Base-by-base conservation (phyloP, 2,888 invertebrate genomes). In the Ophion costatus region DNA sequence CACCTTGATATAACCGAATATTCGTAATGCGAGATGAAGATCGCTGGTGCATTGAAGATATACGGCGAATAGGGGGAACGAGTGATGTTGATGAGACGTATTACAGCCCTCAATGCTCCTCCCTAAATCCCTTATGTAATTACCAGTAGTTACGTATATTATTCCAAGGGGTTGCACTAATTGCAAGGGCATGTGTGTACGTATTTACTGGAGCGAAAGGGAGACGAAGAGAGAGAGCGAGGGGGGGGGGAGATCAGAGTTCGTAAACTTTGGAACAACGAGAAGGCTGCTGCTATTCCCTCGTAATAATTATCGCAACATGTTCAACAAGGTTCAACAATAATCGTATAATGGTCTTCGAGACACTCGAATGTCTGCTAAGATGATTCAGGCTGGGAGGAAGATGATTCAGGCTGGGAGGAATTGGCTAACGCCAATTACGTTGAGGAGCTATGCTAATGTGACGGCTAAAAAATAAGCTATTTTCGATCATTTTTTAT, bases 291-390 rank as follows among this genome's bases (percentile, higher is more conserved):
- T 73, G 70, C 71, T 76, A 80, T 70, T 76, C 71, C 56, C 71
- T 66, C 29, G 45, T 56, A 64, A 73, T 67, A 66, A 71, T 76
- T 73, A 67, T 67, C 66, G 56, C 56, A 61, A 59, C 80, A 71
- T 45, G 56, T 59, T 61, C 38, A 29, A 42, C 38, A 29, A 42
- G 51, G 45, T 67, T 77, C 51, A 73, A 29, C 73, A 63, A 42
- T 67, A 56, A 76, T 51, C 38, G 29, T 71, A 57, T 14, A 63
- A 22, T 63, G 64, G 73, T n/a, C 71, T 71, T 20, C 59, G 14
- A 66, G 61, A 22, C 61, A 33, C 7, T 51, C 22, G 2, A 57
- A 57, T n/a, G 33, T 45, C 70, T n/a, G 59, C 2, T 45, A 38
- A 69, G 38, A 71, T 57, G 69, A 24, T 66, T 10, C 64, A 64